A percentile compares a stretch with the other conserved stretches of the same genome.
Evolutionary conservation across 2,113 vertebrate genomes (phyloP).

Genomic region (Chrysochloris asiatica): DNA sequence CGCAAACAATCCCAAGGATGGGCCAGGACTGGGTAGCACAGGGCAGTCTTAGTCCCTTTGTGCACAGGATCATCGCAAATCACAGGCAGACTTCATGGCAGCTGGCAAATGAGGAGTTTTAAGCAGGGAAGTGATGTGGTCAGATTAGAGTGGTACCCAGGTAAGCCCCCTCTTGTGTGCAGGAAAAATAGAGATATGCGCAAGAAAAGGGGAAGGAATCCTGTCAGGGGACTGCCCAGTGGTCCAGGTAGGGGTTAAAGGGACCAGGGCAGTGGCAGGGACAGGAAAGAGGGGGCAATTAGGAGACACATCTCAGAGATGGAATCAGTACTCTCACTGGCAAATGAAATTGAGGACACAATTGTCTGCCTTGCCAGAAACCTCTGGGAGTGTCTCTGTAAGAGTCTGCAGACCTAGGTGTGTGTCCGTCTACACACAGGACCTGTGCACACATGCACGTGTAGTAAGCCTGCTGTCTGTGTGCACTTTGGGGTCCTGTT

Average conservation of each 20-base stretch:
- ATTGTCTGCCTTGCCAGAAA: not conserved
- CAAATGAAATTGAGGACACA: slow-evolving; percentile 1
- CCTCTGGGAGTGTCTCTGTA: not conserved
- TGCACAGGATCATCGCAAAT: not conserved
- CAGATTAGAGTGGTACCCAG: not conserved
- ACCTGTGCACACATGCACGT: rapidly evolving
- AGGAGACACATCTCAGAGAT: not conserved
- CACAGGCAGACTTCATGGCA: not conserved
- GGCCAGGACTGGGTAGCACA: not conserved
- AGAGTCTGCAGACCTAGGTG: not conserved
- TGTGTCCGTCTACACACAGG: not conserved
- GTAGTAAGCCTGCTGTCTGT: not conserved
- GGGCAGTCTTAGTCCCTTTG: not conserved
- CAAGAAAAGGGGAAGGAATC: not conserved
- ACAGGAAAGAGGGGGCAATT: not conserved
- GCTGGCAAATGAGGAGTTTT: not conserved
- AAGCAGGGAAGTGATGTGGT: not conserved
- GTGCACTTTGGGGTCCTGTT: rapidly evolving
- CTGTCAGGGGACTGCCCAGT: no score
- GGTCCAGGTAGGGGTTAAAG: not conserved
- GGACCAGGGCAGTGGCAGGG: no score
- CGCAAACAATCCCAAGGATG: not conserved
- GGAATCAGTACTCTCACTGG: not conserved
- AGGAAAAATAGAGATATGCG: not conserved
- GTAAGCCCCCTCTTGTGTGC: not conserved